A percentile compares a stretch with the other conserved stretches of the same genome.
Conservation (phyloP, 2,113 vertebrate species). For the Chionodraco myersi region DNA sequence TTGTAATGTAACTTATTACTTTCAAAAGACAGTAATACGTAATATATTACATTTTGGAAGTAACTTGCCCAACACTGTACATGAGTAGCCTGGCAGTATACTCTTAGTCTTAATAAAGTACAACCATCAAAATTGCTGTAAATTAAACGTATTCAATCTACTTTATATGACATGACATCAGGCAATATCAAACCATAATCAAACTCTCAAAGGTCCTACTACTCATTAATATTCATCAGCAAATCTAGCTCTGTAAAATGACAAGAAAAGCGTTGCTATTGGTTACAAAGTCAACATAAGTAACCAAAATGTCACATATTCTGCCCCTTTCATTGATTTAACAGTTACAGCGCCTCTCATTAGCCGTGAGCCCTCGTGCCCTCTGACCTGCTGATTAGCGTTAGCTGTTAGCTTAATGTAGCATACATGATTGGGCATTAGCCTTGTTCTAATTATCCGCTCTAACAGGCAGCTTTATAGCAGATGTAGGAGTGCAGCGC, state of each 20-base stretch:
- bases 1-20: too few relatives aligned
- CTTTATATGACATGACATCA: neutral
- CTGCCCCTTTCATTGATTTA: neutral
- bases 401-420: slow-evolving; percentile 56
- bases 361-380: slow-evolving; percentile 2
- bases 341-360: slow-evolving; percentile 19
- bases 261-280: neutral
- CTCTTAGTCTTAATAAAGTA: neutral
- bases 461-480: slow-evolving; percentile 65
- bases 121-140: neutral
- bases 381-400: slow-evolving; percentile 39
- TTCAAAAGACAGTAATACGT: too few relatives aligned
- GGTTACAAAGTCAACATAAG: neutral
- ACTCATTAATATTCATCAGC: neutral
- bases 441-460: slow-evolving; percentile 57
- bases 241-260: neutral
- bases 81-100: too few relatives aligned
- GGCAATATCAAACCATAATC: neutral
- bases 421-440: slow-evolving; percentile 60
- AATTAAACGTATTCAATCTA: neutral
- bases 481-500: slow-evolving; percentile 66
- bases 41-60: too few relatives aligned
- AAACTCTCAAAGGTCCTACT: neutral
- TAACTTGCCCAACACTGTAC: too few relatives aligned
- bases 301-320: neutral